A percentile compares a stretch with the other conserved stretches of the same genome.
Evolutionary conservation across 2,888 invertebrate species (phyloP).

Genomic region (Scelioninae gen. 1): DNA sequence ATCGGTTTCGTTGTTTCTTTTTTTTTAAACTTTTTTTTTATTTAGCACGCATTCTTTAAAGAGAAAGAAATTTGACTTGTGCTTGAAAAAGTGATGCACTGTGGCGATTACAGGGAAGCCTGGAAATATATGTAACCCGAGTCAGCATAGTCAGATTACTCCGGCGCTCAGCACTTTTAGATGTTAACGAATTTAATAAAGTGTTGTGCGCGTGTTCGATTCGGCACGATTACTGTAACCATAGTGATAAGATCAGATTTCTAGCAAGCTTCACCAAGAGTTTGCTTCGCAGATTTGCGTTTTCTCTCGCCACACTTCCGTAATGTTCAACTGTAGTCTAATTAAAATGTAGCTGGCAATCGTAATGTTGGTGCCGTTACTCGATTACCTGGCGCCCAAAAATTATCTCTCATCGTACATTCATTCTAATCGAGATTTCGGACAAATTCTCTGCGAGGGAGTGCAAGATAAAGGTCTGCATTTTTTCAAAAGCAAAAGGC

Average conservation of each 20-base stretch:
- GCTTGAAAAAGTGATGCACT: slow-evolving; percentile 32
- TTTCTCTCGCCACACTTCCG: slow-evolving; percentile 49
- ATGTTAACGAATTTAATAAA: slow-evolving; percentile 66
- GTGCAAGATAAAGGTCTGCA: slow-evolving; percentile 78
- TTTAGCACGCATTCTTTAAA: background rate
- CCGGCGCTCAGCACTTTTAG: slow-evolving; percentile 52
- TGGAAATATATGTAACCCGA: slow-evolving; percentile 51
- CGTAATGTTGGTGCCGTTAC: too few species aligned
- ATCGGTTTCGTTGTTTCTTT: slow-evolving; percentile 24
- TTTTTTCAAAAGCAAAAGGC: slow-evolving; percentile 82
- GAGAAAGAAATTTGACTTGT: slow-evolving; percentile 38
- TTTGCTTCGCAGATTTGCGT: too few species aligned
- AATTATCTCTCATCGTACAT: background rate
- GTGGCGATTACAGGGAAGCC: slow-evolving; percentile 42
- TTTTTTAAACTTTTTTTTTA: background rate
- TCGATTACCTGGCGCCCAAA: background rate
- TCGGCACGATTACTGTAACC: too few species aligned
- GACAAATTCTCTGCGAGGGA: slow-evolving; percentile 31
- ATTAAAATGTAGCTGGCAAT: slow-evolving; percentile 16
- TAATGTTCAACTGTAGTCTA: slow-evolving; percentile 9
- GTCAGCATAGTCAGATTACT: slow-evolving; percentile 46
- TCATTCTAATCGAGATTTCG: slow-evolving; percentile 11
- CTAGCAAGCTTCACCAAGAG: too few species aligned
- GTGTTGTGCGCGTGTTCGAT: slow-evolving; percentile 55
- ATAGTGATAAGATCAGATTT: slow-evolving; percentile 68